Evolutionary conservation across 2,113 vertebrate genomes (phyloP).

Genomic region (Vulpes lagopus): DNA sequence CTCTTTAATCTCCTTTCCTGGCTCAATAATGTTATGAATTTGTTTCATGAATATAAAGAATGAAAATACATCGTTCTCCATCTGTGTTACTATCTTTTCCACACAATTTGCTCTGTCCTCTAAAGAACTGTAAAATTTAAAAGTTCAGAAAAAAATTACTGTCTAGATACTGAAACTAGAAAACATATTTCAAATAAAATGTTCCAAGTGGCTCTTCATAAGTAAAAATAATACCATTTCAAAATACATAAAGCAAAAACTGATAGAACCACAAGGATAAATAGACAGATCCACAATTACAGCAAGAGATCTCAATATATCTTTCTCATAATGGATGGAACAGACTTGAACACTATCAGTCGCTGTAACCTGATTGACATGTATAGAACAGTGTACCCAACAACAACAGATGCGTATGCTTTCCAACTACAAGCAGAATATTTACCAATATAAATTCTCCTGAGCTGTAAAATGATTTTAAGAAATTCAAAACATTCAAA

Average conservation of each 20-base stretch:
- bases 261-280: not conserved
- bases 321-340: not conserved
- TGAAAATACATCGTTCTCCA: not conserved
- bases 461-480: not conserved
- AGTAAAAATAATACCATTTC: constrained; percentile 12
- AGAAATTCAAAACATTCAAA: not conserved
- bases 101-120: not conserved
- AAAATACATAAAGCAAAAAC: not conserved
- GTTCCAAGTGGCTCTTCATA: not conserved
- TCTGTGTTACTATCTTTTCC: not conserved
- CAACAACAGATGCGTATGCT: not conserved
- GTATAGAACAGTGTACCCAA: not conserved
- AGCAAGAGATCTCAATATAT: not conserved
- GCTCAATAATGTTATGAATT: not conserved
- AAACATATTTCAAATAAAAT: not conserved
- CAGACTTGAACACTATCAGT: not conserved
- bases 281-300: not conserved
- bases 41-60: not conserved
- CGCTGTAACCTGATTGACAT: not conserved
- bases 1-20: not conserved
- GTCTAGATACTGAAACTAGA: not conserved
- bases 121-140: not conserved
- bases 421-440: not conserved
- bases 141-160: not conserved
- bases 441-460: not conserved